phyloP scores from a whole-genome alignment of 2,888 invertebrate genomes.

The Electrophaes corylata region DNA sequence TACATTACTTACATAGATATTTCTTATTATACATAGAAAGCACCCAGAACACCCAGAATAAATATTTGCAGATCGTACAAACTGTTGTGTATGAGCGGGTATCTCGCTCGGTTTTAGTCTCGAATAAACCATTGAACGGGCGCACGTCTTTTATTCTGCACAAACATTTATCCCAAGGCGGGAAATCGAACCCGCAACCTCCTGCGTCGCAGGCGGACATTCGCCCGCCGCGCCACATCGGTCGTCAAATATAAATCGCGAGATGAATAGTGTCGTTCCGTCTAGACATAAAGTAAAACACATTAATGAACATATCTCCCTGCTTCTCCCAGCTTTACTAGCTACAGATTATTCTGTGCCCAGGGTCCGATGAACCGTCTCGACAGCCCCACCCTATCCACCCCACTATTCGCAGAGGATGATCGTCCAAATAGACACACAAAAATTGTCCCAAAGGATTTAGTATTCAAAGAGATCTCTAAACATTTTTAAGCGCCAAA shows the following conservation, averaged over 20 bases:
- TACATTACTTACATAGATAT: too few species aligned
- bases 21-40: too few species aligned
- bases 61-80: too few species aligned
- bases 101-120: too few species aligned
- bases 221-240: too few species aligned
- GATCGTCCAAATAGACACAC: slow-evolving; percentile 42
- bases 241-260: slow-evolving; percentile 26
- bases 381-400: slow-evolving; percentile 47
- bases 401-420: slow-evolving; percentile 41
- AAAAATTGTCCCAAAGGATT: slow-evolving; percentile 40
- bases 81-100: too few species aligned
- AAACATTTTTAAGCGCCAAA: neutral
- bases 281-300: slow-evolving; percentile 62
- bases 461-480: neutral
- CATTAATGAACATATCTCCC: slow-evolving; percentile 57
- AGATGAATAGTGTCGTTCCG: slow-evolving; percentile 39
- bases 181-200: too few species aligned
- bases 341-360: slow-evolving; percentile 21
- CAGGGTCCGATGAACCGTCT: slow-evolving; percentile 75
- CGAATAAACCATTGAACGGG: too few species aligned
- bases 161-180: too few species aligned
- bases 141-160: too few species aligned
- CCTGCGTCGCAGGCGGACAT: too few species aligned
- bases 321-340: slow-evolving; percentile 30
- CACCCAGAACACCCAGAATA: too few species aligned